Conservation (phyloP, 2,797 vertebrate species). For the Hozukius guyotensis region DNA sequence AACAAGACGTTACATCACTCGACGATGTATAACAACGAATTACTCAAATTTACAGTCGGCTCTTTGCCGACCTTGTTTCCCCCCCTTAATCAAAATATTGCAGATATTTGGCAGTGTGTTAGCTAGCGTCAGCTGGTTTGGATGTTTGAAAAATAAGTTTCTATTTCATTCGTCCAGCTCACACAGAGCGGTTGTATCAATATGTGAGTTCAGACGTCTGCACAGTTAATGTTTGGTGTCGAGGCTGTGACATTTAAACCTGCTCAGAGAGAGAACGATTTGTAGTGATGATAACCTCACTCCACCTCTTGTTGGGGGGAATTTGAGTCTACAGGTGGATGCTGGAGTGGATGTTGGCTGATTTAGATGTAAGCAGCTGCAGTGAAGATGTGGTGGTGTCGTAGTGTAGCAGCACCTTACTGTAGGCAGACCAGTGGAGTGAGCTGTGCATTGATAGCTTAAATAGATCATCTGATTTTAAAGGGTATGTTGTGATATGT, state of each 20-base stretch:
- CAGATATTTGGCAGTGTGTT: conserved; percentile 42
- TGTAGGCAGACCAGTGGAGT: background rate
- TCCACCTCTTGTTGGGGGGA: background rate
- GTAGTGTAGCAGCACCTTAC: background rate
- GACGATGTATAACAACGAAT: conserved; percentile 38
- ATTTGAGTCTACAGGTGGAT: background rate
- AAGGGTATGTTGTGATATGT: background rate
- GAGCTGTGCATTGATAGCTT: background rate
- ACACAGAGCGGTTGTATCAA: background rate
- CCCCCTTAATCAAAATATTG: conserved; percentile 36
- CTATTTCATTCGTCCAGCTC: conserved; percentile 6
- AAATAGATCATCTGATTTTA: background rate
- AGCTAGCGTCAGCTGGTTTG: conserved; percentile 32
- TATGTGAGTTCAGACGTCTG: background rate
- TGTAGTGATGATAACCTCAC: background rate
- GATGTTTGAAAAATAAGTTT: conserved; percentile 7
- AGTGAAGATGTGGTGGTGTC: background rate
- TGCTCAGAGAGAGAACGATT: background rate
- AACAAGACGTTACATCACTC: conserved; percentile 20
- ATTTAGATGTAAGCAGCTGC: conserved; percentile 23
- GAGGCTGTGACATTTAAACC: conserved; percentile 11
- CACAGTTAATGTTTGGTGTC: background rate
- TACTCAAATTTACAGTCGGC: conserved; percentile 33
- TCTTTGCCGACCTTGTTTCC: conserved; percentile 2
- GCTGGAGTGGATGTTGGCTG: conserved; percentile 1